Evolutionary conservation across 2,888 invertebrate species (phyloP), one percentile per base, ranked within the genome.

Genomic region (Zeuzera pyrina): DNA sequence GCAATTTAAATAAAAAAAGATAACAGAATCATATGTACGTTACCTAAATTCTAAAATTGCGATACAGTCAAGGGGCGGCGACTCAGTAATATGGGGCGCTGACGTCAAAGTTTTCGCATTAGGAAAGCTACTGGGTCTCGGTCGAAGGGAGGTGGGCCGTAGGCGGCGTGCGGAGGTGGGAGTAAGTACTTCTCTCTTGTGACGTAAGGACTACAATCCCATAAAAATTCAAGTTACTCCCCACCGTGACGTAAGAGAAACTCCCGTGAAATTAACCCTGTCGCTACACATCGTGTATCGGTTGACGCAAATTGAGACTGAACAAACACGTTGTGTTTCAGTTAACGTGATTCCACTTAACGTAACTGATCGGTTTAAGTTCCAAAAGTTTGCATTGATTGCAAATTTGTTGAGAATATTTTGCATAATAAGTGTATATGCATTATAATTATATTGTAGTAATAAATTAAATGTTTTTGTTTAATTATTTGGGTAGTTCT

Each of bases 71-170:
- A n/a, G n/a, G n/a, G n/a, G n/a, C n/a, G n/a, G n/a, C n/a, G n/a
- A n/a, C n/a, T n/a, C 12, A 25, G 12, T 25, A 52, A 65, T 64
- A 47, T 65, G 48, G 57, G 54, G 33, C 56, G 54, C 43, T 74
- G 76, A 77, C 79, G 77, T 79, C 70, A 76, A 72, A 77, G 56
- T 76, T 76, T 69, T 69, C 65, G 55, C 65, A 70, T 73, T 72
- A 71, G 57, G 47, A 58, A 62, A 58, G 59, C 56, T 59, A 71
- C 62, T 72, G 63, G 74, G 74, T 76, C 72, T 76, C 61, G 77
- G 77, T 70, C 74, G 66, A 43, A 39, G 45, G 46, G 45, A 27
- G 49, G 43, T 15, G 36, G 41, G 45, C n/a, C n/a, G n/a, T n/a
- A n/a, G 35, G 43, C 24, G 25, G 34, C 35, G 32, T 49, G 33